Evolutionary conservation across 2,797 vertebrate species (phyloP).

Genomic region (Paguma larvata): DNA sequence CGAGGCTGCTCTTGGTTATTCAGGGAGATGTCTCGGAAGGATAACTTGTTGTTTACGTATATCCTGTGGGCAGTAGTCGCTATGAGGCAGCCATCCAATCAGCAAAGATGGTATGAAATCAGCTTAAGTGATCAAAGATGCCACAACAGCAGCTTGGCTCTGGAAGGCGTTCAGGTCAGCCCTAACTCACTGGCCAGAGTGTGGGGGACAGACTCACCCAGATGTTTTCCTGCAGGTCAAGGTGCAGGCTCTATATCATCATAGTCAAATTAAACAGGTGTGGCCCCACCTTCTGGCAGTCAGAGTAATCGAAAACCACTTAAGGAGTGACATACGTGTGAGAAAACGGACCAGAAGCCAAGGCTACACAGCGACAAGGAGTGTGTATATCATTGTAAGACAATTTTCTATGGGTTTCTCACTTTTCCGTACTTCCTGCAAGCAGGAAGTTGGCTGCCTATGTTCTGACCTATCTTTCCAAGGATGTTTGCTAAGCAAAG

Average conservation of each 20-base stretch:
- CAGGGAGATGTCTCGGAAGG: not conserved
- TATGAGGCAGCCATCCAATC: not conserved
- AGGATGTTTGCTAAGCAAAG: not conserved
- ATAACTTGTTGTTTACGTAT: not conserved
- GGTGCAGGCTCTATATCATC: too few species aligned
- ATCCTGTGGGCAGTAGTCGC: not conserved
- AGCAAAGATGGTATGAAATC: not conserved
- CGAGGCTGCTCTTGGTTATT: not conserved
- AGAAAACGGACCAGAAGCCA: not conserved
- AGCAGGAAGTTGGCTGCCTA: not conserved
- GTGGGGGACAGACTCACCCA: not conserved
- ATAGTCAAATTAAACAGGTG: not conserved
- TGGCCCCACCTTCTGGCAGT: not conserved
- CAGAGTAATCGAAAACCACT: not conserved
- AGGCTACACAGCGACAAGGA: not conserved
- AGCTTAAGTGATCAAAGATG: not conserved
- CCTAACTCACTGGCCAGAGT: not conserved
- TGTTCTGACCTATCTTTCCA: not conserved
- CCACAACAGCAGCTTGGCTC: not conserved
- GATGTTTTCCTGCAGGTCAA: not conserved
- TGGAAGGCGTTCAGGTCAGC: not conserved
- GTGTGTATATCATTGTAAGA: not conserved
- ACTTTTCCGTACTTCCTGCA: accelerated
- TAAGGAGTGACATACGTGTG: not conserved
- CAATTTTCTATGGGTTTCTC: not conserved